Percentiles rank a stretch among this genome's conserved stretches.
Conservation (phyloP, 2,113 vertebrate species). For the Eublepharis macularius region DNA sequence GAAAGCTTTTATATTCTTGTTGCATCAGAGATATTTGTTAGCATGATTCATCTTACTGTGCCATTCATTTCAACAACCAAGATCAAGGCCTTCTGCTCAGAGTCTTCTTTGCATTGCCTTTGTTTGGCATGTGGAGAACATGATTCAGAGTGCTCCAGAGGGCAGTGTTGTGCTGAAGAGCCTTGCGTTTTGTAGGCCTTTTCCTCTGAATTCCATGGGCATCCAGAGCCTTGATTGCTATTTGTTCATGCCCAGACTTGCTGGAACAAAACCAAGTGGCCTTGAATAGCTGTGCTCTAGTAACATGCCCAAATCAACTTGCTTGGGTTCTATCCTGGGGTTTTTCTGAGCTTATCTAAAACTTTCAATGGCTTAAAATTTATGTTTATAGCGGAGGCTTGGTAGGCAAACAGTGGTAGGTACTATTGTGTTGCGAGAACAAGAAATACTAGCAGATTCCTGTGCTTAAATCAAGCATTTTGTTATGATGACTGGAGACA, state of each 20-base stretch:
- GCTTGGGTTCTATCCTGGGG: background rate
- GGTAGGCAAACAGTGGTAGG: background rate
- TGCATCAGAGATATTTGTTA: slow-evolving; percentile 46
- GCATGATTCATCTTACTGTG: slow-evolving; percentile 41
- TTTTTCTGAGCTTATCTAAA: slow-evolving; percentile 33
- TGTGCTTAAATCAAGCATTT: too few species aligned
- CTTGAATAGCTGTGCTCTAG: slow-evolving; percentile 22
- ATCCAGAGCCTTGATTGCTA: slow-evolving; percentile 27
- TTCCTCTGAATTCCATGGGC: slow-evolving; percentile 20
- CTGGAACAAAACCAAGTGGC: slow-evolving; percentile 37
- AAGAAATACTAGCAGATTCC: too few species aligned
- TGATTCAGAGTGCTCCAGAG: slow-evolving; percentile 49
- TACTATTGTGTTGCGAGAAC: background rate
- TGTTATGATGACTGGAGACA: too few species aligned
- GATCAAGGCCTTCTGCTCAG: slow-evolving; percentile 44
- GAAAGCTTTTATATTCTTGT: slow-evolving; percentile 44
- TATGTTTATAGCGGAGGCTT: background rate
- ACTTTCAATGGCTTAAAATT: slow-evolving; percentile 1
- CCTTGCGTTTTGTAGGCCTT: slow-evolving; percentile 9
- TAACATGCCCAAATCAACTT: slow-evolving; percentile 39
- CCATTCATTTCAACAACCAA: slow-evolving; percentile 41
- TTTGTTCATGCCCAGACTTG: slow-evolving; percentile 27
- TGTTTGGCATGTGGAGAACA: slow-evolving; percentile 29
- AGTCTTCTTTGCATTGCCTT: slow-evolving; percentile 14
- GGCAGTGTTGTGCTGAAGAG: slow-evolving; percentile 35